phyloP scores from a whole-genome alignment of 2,888 invertebrate genomes.

The Oxyscelio sp. region DNA sequence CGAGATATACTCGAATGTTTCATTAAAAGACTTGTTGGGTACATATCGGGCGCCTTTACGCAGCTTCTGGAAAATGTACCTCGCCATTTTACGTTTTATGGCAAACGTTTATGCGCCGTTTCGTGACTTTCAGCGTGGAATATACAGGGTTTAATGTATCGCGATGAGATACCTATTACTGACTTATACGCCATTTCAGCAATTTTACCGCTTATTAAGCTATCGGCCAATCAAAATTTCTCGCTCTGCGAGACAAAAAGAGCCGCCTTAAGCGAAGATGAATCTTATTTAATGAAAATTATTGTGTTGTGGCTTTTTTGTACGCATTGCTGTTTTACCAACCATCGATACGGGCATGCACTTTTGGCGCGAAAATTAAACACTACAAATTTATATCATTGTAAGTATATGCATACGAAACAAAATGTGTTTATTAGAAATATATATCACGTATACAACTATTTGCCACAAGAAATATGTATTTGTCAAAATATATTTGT shows the following conservation, averaged over 20 bases:
- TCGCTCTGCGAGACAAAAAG: constrained; percentile 22
- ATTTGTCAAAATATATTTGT: too few species aligned
- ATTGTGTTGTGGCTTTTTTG: not conserved
- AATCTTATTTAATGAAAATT: constrained; percentile 36
- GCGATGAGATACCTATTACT: constrained; percentile 80
- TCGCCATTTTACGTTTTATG: constrained; percentile 82
- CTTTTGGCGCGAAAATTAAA: constrained; percentile 12
- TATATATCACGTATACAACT: too few species aligned
- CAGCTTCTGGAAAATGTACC: constrained; percentile 81
- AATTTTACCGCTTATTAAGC: constrained; percentile 61
- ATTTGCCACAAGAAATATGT: too few species aligned
- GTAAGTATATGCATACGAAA: too few species aligned
- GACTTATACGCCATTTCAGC: constrained; percentile 76
- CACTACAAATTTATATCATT: too few species aligned
- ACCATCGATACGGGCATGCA: not conserved
- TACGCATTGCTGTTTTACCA: constrained; percentile 4
- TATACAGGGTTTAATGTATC: constrained; percentile 80
- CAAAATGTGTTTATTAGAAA: too few species aligned
- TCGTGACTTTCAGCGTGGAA: constrained; percentile 83
- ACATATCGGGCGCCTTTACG: constrained; percentile 79
- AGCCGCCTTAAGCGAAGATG: constrained; percentile 7
- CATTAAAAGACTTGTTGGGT: constrained; percentile 39
- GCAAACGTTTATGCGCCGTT: constrained; percentile 86
- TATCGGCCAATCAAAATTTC: constrained; percentile 60
- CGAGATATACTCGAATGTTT: constrained; percentile 23